Evolutionary conservation across 2,113 vertebrate genomes (phyloP).

Genomic region (Rhinopithecus roxellana): DNA sequence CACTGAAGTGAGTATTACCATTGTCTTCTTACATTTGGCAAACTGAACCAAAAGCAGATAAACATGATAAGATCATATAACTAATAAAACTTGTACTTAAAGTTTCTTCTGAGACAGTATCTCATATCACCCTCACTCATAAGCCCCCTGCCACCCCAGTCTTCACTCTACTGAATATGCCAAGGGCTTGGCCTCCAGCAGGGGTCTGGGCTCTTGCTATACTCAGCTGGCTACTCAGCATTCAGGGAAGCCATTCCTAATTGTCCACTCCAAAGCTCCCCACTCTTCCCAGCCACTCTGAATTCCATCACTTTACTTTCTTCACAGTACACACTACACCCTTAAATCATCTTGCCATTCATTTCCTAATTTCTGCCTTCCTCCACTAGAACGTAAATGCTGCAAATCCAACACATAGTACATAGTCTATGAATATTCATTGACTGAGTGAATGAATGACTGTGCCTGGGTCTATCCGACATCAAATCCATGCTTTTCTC

Average conservation of each 20-base stretch:
- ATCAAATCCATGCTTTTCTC: neutral
- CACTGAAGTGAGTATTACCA: neutral
- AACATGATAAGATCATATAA: neutral
- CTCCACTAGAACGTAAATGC: neutral
- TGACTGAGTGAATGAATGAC: neutral
- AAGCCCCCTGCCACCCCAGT: neutral
- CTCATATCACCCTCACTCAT: neutral
- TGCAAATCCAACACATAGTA: neutral
- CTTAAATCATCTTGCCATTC: neutral
- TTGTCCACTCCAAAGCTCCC: neutral
- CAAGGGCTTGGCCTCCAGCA: neutral
- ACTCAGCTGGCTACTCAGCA: neutral
- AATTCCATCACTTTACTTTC: neutral
- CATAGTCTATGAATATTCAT: neutral
- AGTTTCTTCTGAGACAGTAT: neutral
- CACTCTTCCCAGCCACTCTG: neutral
- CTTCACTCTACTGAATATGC: neutral
- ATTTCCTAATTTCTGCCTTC: neutral
- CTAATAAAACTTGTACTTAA: neutral
- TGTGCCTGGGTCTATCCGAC: neutral
- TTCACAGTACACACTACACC: neutral
- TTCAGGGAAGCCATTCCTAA: neutral
- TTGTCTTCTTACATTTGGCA: neutral
- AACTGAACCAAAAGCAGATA: neutral
- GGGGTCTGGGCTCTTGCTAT: neutral